A percentile compares a stretch with the other conserved stretches of the same genome.
Conservation (phyloP, 2,888 invertebrate species). For the Andrena bucephala region DNA sequence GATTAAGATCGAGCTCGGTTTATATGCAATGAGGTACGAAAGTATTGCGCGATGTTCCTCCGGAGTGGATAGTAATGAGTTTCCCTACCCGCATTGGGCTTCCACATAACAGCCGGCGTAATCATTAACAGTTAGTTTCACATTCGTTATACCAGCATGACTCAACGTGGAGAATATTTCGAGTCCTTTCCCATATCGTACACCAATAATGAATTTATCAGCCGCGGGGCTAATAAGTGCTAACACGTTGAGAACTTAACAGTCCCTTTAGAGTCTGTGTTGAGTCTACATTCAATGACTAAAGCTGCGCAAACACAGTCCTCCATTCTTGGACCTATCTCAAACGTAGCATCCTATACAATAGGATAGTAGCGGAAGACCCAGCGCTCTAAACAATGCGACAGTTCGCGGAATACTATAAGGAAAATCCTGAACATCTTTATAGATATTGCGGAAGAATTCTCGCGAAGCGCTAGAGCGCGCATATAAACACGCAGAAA, state of each 20-base stretch:
- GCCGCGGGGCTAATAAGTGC: not conserved
- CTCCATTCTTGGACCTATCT: too few relatives aligned
- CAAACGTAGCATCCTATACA: too few relatives aligned
- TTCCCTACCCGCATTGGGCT: constrained; percentile 45
- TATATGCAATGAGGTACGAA: not conserved
- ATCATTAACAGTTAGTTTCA: constrained; percentile 40
- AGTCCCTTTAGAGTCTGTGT: too few relatives aligned
- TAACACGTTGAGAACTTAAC: not conserved
- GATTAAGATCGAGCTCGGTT: too few relatives aligned
- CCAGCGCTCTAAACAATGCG: too few relatives aligned
- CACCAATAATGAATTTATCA: not conserved
- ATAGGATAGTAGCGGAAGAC: too few relatives aligned
- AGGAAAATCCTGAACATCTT: too few relatives aligned
- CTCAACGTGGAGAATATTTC: not conserved
- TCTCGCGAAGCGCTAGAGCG: too few relatives aligned
- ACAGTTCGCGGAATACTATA: too few relatives aligned
- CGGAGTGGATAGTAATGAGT: constrained; percentile 2
- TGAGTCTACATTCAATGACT: too few relatives aligned
- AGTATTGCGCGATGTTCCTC: not conserved
- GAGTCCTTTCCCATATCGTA: not conserved
- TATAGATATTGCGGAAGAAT: too few relatives aligned
- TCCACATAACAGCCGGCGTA: constrained; percentile 28
- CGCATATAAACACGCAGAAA: not conserved
- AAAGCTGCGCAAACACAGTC: too few relatives aligned
- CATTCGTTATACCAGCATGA: constrained; percentile 19